A percentile compares a stretch with the other conserved stretches of the same genome.
Evolutionary conservation across 2,113 vertebrate genomes (phyloP).

Genomic region (Seriola rivoliana): DNA sequence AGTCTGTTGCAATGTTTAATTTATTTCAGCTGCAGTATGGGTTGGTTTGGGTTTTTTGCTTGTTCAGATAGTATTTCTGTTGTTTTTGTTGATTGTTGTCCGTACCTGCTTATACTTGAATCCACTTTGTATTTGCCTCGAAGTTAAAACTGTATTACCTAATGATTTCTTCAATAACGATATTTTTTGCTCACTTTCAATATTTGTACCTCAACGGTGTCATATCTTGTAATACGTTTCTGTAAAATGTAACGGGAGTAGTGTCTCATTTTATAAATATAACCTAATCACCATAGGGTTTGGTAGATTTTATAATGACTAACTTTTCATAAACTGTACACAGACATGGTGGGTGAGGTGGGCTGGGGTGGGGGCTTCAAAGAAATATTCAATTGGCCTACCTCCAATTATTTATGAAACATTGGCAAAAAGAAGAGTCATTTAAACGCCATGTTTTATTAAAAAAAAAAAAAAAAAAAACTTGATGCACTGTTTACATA

Average conservation of each 20-base stretch:
- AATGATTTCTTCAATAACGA: neutral
- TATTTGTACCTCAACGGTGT: neutral
- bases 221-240: constrained; percentile 9
- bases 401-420: constrained; percentile 15
- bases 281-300: neutral
- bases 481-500: constrained; percentile 11
- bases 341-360: neutral
- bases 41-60: neutral
- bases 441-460: constrained; percentile 19
- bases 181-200: constrained; percentile 6
- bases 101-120: constrained; percentile 65
- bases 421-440: neutral
- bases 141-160: constrained; percentile 7
- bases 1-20: neutral
- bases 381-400: constrained; percentile 12
- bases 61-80: constrained; percentile 6
- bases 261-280: constrained; percentile 31
- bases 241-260: neutral
- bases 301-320: constrained; percentile 38
- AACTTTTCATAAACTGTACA: neutral
- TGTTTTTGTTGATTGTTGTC: constrained; percentile 12
- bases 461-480: neutral
- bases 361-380: neutral
- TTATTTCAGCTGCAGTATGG: constrained; percentile 5
- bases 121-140: constrained; percentile 18